phyloP scores from a whole-genome alignment of 2,888 invertebrate species.

The Ernsta delagoae region DNA sequence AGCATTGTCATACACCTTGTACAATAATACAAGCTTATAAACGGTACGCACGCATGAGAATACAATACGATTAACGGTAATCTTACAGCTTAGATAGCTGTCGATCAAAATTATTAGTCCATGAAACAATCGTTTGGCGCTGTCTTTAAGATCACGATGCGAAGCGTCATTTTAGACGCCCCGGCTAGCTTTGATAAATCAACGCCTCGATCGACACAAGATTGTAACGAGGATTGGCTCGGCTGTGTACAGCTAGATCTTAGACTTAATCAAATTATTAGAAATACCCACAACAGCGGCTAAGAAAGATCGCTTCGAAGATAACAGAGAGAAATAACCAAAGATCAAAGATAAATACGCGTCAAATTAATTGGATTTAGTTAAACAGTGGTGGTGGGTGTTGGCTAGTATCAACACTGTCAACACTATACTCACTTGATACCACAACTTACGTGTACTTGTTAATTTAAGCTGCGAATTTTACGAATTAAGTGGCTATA shows the following conservation, averaged over 20 bases:
- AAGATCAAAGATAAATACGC: not conserved
- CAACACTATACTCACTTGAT: too few relatives aligned
- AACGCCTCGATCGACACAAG: constrained; percentile 1
- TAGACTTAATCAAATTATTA: constrained; percentile 8
- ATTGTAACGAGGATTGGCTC: not conserved
- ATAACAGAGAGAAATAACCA: not conserved
- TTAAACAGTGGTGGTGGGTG: not conserved
- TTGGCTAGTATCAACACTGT: not conserved
- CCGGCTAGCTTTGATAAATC: constrained; percentile 7
- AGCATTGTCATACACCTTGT: too few relatives aligned
- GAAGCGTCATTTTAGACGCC: constrained; percentile 2
- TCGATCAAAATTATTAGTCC: too few relatives aligned
- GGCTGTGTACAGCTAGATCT: constrained; percentile 5
- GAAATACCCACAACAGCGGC: constrained; percentile 2
- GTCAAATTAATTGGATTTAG: constrained; percentile 3
- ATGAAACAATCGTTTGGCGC: too few relatives aligned
- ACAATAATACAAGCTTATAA: too few relatives aligned
- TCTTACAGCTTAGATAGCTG: too few relatives aligned
- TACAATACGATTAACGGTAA: too few relatives aligned
- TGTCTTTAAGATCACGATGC: not conserved
- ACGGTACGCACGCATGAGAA: too few relatives aligned
- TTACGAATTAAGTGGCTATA: too few relatives aligned
- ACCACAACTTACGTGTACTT: too few relatives aligned
- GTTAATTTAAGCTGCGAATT: too few relatives aligned
- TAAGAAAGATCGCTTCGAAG: not conserved